These are phyloP conservation scores for Ophion slaviceki DNA, from an alignment of 2,888 invertebrate genomes.

Conservation along the genomic window DNA sequence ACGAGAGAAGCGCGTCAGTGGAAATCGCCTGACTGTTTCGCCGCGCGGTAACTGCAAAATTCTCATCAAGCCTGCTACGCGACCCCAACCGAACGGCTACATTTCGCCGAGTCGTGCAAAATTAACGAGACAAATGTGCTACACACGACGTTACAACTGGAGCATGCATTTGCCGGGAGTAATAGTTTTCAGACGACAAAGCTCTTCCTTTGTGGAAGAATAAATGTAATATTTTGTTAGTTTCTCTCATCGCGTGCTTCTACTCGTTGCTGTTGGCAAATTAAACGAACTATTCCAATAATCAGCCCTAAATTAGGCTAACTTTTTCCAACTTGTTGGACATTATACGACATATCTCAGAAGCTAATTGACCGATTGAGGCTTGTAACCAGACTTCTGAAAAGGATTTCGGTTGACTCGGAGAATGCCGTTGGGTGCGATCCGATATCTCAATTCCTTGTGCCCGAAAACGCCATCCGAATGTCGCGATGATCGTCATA, in stretches of 20 bases:
- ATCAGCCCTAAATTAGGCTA: too few relatives aligned
- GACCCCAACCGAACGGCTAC: constrained; percentile 13
- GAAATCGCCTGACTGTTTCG: constrained; percentile 41
- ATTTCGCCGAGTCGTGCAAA: constrained; percentile 30
- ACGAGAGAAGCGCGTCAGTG: constrained; percentile 26
- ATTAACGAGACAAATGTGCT: constrained; percentile 45
- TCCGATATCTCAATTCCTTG: too few relatives aligned
- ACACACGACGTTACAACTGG: constrained; percentile 25
- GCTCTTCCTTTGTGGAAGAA: background rate
- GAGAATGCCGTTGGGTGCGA: too few relatives aligned
- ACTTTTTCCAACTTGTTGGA: too few relatives aligned
- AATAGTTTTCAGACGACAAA: background rate
- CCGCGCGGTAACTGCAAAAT: constrained; percentile 34
- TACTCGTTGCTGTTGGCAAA: background rate
- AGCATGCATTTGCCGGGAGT: background rate
- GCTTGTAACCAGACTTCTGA: too few relatives aligned
- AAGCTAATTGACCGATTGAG: too few relatives aligned
- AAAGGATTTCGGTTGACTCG: too few relatives aligned
- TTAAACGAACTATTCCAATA: background rate
- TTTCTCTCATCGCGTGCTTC: background rate
- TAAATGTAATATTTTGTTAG: background rate
- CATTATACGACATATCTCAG: too few relatives aligned
- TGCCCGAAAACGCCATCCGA: too few relatives aligned
- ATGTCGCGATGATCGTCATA: too few relatives aligned
- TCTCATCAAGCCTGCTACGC: constrained; percentile 25